Evolutionary conservation across 2,797 vertebrate genomes (phyloP).

Genomic region (Calcarius lapponicus): DNA sequence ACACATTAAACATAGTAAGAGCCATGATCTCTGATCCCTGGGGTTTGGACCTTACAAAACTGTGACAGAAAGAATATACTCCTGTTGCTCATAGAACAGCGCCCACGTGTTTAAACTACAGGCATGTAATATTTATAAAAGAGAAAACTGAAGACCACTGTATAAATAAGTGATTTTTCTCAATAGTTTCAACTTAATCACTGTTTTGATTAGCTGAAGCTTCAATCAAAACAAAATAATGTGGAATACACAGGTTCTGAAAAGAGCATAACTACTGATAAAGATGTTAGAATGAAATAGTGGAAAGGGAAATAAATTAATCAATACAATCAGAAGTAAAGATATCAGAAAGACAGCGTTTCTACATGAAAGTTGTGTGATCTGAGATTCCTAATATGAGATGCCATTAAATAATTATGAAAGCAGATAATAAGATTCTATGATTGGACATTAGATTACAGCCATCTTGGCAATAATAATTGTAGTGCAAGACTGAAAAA

Average conservation of each 20-base stretch:
- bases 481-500: background rate
- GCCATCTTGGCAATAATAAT: background rate
- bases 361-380: background rate
- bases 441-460: background rate
- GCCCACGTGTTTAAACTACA: background rate
- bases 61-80: background rate
- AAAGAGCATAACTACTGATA: background rate
- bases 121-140: background rate
- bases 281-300: background rate
- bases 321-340: background rate
- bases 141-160: background rate
- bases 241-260: background rate
- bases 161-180: background rate
- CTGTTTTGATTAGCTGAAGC: background rate
- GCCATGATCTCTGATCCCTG: background rate
- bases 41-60: background rate
- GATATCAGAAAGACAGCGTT: background rate
- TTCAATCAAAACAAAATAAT: background rate
- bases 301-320: slow-evolving; percentile 44
- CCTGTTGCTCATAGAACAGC: background rate
- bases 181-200: background rate
- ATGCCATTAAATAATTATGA: background rate
- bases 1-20: background rate
- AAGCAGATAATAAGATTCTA: background rate
- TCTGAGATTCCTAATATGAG: background rate